These are phyloP conservation scores for Temnothorax ravouxi DNA, from an alignment of 2,888 invertebrate species.

Conservation along the genomic window DNA sequence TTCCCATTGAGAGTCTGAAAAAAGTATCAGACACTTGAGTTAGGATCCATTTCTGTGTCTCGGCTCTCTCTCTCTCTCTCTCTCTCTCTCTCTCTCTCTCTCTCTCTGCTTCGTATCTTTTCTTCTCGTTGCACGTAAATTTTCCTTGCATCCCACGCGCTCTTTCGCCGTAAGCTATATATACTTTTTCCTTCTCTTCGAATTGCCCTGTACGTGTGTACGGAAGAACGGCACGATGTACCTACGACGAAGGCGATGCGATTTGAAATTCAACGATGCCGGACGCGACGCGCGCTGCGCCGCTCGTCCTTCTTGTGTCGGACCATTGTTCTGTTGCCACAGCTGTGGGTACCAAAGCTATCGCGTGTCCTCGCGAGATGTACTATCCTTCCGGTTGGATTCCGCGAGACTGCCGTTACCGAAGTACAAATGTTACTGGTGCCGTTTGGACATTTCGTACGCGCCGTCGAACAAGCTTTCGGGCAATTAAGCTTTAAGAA, in stretches of 20 bases:
- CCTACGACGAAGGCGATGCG: constrained; percentile 49
- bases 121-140: constrained; percentile 39
- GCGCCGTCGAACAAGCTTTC: background rate
- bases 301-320: constrained; percentile 56
- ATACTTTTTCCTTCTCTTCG: constrained; percentile 32
- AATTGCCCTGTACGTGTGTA: constrained; percentile 22
- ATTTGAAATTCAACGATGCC: constrained; percentile 80
- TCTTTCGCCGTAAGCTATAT: background rate
- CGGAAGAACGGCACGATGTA: background rate
- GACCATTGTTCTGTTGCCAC: constrained; percentile 59
- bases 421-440: constrained; percentile 35
- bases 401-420: constrained; percentile 41
- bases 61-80: background rate
- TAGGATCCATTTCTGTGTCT: background rate
- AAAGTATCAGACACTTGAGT: background rate
- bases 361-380: constrained; percentile 46
- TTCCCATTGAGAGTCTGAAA: background rate
- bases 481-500: constrained; percentile 25
- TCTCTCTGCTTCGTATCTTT: constrained; percentile 10
- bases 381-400: constrained; percentile 49
- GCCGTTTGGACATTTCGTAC: constrained; percentile 30
- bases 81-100: too few species aligned
- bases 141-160: background rate
- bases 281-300: constrained; percentile 74
- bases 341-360: constrained; percentile 52